Percentiles rank a stretch among this genome's conserved stretches.
phyloP scores from a whole-genome alignment of 2,113 vertebrate species.

The Equus przewalskii region DNA sequence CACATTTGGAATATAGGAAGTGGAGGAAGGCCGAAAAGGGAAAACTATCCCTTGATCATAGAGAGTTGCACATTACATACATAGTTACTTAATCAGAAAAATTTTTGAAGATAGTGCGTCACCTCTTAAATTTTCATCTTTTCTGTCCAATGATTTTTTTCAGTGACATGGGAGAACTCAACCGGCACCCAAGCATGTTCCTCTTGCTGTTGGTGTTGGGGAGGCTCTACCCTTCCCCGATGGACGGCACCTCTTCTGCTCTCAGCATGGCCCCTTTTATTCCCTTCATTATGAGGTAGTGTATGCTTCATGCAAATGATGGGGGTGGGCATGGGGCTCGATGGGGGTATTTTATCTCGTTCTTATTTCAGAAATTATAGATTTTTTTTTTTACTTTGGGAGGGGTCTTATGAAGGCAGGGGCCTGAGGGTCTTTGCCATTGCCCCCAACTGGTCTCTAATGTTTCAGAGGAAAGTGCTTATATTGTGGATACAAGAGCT shows the following conservation, averaged over 20 bases:
- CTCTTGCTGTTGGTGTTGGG: conserved; percentile 95
- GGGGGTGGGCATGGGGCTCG: not conserved
- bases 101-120: not conserved
- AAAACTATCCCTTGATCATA: not conserved
- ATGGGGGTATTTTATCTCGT: not conserved
- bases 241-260: conserved; percentile 94
- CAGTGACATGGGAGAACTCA: conserved; percentile 87
- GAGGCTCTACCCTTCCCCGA: conserved; percentile 96
- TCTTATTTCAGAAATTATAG: conserved; percentile 32
- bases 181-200: conserved; percentile 95
- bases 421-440: not conserved
- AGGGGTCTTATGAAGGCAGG: not conserved
- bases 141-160: not conserved
- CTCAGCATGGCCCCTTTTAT: conserved; percentile 94
- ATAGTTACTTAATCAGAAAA: conserved; percentile 48
- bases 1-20: not conserved
- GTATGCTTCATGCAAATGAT: not conserved
- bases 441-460: not conserved
- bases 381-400: not conserved
- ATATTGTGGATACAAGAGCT: not conserved
- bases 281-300: conserved; percentile 95
- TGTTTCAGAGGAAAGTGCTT: not conserved
- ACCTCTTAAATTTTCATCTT: not conserved
- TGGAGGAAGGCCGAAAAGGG: not conserved
- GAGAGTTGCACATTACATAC: not conserved